phyloP scores from a whole-genome alignment of 2,797 vertebrate genomes.

The Micromesistius poutassou region DNA sequence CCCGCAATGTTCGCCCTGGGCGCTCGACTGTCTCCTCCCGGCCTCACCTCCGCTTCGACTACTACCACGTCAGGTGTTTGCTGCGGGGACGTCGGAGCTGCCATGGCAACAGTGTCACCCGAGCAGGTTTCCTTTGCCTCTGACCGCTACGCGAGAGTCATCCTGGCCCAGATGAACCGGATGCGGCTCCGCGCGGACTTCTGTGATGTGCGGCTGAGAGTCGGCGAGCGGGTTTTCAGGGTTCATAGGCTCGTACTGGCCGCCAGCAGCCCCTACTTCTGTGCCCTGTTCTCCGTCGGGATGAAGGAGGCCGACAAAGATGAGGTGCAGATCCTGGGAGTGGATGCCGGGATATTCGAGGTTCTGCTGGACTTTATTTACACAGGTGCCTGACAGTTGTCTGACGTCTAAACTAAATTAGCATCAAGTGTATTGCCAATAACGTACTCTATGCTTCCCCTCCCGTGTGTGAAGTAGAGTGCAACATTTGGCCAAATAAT shows the following conservation, averaged over 20 bases:
- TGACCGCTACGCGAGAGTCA: slow-evolving; percentile 83
- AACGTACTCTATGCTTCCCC: not conserved
- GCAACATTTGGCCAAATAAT: no score
- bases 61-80: slow-evolving; percentile 37
- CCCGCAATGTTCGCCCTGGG: slow-evolving; percentile 52
- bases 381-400: slow-evolving; percentile 62
- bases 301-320: slow-evolving; percentile 90
- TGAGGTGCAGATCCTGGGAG: slow-evolving; percentile 85
- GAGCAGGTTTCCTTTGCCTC: slow-evolving; percentile 72
- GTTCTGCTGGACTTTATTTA: slow-evolving; percentile 93
- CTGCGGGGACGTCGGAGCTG: slow-evolving; percentile 35
- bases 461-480: not conserved
- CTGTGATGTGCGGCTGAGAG: slow-evolving; percentile 88
- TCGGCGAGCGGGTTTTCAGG: slow-evolving; percentile 79
- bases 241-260: slow-evolving; percentile 91
- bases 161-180: slow-evolving; percentile 91
- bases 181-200: slow-evolving; percentile 84
- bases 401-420: not conserved
- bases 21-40: not conserved
- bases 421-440: not conserved
- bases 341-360: slow-evolving; percentile 85
- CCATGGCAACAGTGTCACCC: slow-evolving; percentile 44
- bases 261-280: slow-evolving; percentile 93
- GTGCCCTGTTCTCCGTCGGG: slow-evolving; percentile 86
- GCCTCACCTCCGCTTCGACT: slow-evolving; percentile 18